Evolutionary conservation across 2,113 vertebrate genomes (phyloP).

Genomic region (Ptilonorhynchus violaceus): DNA sequence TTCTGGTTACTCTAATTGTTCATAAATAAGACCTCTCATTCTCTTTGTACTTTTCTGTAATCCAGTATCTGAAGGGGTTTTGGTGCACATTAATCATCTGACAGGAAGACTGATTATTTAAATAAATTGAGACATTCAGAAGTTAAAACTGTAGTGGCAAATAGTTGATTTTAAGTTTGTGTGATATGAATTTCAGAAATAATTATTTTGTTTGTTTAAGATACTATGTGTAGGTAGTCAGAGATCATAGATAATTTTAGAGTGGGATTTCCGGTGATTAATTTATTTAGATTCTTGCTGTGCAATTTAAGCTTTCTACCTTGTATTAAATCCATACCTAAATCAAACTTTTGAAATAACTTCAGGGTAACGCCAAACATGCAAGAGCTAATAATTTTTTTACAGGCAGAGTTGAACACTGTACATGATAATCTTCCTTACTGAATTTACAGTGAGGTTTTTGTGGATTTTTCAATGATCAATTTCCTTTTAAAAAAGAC

Average conservation of each 20-base stretch:
- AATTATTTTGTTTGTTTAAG: background rate
- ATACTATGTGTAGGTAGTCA: background rate
- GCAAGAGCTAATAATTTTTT: background rate
- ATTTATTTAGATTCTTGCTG: background rate
- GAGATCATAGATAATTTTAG: background rate
- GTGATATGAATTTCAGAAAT: background rate
- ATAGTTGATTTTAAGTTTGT: background rate
- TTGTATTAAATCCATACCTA: background rate
- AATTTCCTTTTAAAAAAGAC: background rate
- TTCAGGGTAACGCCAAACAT: background rate
- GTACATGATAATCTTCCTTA: background rate
- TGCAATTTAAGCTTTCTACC: background rate
- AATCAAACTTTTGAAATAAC: background rate
- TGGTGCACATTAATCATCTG: fast-evolving
- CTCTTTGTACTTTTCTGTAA: background rate
- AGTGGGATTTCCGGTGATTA: background rate
- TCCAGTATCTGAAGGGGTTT: background rate
- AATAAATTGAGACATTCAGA: background rate
- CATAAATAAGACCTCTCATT: background rate
- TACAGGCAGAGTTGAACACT: background rate
- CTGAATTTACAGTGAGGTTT: background rate
- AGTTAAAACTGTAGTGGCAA: background rate
- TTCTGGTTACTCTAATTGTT: background rate
- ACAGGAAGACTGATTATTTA: background rate
- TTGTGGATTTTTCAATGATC: background rate